phyloP scores from a whole-genome alignment of 2,888 invertebrate species.

The Tolmerus cingulatus region DNA sequence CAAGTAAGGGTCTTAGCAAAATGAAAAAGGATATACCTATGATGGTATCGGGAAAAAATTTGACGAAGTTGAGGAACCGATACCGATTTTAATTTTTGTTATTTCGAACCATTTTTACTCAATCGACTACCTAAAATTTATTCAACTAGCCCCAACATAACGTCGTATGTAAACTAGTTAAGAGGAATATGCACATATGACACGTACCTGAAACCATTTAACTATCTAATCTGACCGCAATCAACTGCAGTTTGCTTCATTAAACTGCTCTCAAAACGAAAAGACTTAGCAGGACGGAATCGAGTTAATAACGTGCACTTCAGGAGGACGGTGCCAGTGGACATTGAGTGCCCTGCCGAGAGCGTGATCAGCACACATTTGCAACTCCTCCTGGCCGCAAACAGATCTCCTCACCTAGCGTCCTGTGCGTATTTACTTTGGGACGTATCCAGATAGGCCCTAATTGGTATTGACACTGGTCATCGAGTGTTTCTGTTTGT shows the following conservation, averaged over 20 bases:
- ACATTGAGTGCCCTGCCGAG: neutral
- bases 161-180: neutral
- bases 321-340: constrained; percentile 1
- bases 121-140: neutral
- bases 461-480: constrained; percentile 50
- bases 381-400: constrained; percentile 10
- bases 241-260: neutral
- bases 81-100: no score
- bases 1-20: no score
- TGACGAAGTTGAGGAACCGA: no score
- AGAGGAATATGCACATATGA: neutral
- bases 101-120: neutral
- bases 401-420: constrained; percentile 8
- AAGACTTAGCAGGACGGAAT: neutral
- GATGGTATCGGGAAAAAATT: no score
- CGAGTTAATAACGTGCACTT: constrained; percentile 16
- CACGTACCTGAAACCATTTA: neutral
- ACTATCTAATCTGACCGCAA: neutral
- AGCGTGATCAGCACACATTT: constrained; percentile 25
- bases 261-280: neutral
- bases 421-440: constrained; percentile 40
- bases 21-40: no score
- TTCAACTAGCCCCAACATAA: neutral
- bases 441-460: constrained; percentile 42
- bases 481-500: constrained; percentile 48